A percentile compares a stretch with the other conserved stretches of the same genome.
These are phyloP conservation scores for Anagrus nilaparvatae DNA, from an alignment of 1,140 invertebrate genomes.

Conservation along the genomic window DNA sequence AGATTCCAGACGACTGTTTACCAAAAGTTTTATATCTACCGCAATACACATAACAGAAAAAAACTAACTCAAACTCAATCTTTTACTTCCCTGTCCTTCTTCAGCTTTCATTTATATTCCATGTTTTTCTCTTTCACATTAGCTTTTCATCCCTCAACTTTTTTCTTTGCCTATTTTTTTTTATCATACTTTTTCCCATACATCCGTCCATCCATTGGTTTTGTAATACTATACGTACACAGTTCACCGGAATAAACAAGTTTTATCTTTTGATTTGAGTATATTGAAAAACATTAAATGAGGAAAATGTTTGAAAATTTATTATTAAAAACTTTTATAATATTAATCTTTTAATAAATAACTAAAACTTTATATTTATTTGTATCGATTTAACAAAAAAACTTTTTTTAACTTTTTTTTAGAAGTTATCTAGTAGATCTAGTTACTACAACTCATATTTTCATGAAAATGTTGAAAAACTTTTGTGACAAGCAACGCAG, in stretches of 20 bases:
- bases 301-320: too few species aligned
- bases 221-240: too few species aligned
- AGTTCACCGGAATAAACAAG: conserved; percentile 34
- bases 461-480: conserved; percentile 83
- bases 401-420: conserved; percentile 8
- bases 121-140: conserved; percentile 12
- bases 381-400: too few species aligned
- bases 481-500: conserved; percentile 58
- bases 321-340: too few species aligned
- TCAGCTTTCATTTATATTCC: conserved; percentile 14
- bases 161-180: conserved; percentile 6
- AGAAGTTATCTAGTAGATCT: conserved; percentile 79
- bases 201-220: too few species aligned
- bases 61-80: conserved; percentile 19
- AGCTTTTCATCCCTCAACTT: conserved; percentile 3
- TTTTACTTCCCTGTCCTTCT: conserved; percentile 6
- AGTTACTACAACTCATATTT: conserved; percentile 81
- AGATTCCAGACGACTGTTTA: conserved; percentile 20
- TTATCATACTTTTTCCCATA: conserved; percentile 12
- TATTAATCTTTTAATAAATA: too few species aligned
- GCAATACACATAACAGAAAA: conserved; percentile 27
- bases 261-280: too few species aligned
- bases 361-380: too few species aligned
- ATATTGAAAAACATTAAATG: too few species aligned
- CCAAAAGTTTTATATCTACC: conserved; percentile 31